A percentile compares a stretch with the other conserved stretches of the same genome.
phyloP scores from a whole-genome alignment of 2,888 invertebrate species.

The Ommatoiulus sabulosus region DNA sequence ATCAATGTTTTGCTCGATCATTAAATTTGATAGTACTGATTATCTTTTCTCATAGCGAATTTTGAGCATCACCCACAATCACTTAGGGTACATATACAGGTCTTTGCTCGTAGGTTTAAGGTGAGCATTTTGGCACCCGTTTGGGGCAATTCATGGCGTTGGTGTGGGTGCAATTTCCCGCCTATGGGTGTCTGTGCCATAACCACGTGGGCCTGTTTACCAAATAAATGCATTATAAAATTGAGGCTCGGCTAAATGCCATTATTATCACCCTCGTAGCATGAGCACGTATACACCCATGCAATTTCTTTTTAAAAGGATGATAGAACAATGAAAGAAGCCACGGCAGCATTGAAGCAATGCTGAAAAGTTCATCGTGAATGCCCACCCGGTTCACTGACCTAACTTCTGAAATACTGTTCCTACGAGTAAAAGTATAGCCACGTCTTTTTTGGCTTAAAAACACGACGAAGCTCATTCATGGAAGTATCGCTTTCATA shows the following conservation, averaged over 20 bases:
- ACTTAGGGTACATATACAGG: neutral
- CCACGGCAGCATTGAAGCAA: neutral
- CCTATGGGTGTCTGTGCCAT: neutral
- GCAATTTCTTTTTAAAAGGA: neutral
- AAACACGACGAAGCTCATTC: neutral
- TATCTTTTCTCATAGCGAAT: no score
- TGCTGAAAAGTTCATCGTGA: neutral
- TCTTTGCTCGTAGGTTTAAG: neutral
- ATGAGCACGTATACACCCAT: neutral
- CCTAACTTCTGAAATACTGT: slow-evolving; percentile 26
- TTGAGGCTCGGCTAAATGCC: neutral
- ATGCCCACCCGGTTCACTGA: slow-evolving; percentile 34
- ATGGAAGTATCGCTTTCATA: neutral
- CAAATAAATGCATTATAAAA: slow-evolving; percentile 19
- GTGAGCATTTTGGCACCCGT: neutral
- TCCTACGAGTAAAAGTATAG: neutral
- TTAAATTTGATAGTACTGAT: no score
- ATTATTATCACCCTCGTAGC: slow-evolving; percentile 13
- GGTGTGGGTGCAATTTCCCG: neutral
- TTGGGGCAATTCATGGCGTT: neutral
- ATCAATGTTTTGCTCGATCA: no score
- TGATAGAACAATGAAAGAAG: neutral
- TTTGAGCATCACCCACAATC: neutral
- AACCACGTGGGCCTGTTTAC: slow-evolving; percentile 18
- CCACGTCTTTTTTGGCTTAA: neutral